Percentiles rank a stretch among this genome's conserved stretches.
Conservation (phyloP, 2,797 vertebrate genomes). For the Champsocephalus esox region DNA sequence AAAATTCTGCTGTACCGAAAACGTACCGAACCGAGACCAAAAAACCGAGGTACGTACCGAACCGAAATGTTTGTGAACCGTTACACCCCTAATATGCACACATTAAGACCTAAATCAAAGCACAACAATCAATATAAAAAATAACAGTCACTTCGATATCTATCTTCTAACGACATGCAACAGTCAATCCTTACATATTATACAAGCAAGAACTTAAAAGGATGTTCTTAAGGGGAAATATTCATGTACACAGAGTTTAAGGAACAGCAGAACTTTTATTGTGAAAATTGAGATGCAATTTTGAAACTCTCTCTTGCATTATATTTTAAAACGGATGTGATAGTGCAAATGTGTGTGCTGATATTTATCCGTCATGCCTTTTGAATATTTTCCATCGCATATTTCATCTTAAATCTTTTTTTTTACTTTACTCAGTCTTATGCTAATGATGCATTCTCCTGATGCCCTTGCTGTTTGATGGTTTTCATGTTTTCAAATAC, state of each 20-base stretch:
- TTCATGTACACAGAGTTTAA: neutral
- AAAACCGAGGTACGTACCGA: no score
- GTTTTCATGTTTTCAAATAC: conserved; percentile 14
- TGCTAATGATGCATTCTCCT: conserved; percentile 25
- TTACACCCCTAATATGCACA: no score
- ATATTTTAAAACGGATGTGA: neutral
- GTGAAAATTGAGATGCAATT: neutral
- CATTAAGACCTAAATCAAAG: no score
- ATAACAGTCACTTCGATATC: no score
- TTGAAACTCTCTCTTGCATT: neutral
- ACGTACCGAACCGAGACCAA: no score
- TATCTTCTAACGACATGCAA: neutral
- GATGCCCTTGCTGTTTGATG: neutral
- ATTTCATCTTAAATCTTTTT: conserved; percentile 12
- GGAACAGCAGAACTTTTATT: neutral
- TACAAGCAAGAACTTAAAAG: neutral
- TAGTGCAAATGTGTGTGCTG: conserved; percentile 7
- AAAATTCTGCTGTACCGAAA: no score
- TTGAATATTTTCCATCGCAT: conserved; percentile 4
- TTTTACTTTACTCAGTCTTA: neutral
- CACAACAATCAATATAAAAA: no score
- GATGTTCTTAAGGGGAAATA: neutral
- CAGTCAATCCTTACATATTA: neutral
- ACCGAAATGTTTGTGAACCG: no score
- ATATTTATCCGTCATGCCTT: neutral